A percentile compares a stretch with the other conserved stretches of the same genome.
These are phyloP conservation scores for Charina bottae DNA, from an alignment of 2,113 vertebrate species.

Conservation along the genomic window DNA sequence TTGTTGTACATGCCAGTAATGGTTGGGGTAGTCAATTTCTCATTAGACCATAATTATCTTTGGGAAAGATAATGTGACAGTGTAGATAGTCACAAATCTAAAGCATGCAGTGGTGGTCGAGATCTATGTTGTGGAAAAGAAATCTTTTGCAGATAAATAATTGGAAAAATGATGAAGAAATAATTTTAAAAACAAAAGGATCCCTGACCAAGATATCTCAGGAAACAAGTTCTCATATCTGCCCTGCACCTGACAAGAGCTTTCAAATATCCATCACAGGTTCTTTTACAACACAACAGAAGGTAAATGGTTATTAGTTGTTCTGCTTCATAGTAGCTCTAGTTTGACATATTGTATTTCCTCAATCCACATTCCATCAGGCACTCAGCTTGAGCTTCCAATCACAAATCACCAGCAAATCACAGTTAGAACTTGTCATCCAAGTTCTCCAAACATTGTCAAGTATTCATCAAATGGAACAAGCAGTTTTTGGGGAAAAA, in stretches of 20 bases:
- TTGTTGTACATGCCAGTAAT: background rate
- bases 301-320: background rate
- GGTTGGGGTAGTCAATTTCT: background rate
- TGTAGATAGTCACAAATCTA: background rate
- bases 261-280: background rate
- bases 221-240: background rate
- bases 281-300: background rate
- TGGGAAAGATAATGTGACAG: background rate
- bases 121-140: background rate
- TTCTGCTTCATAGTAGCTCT: background rate
- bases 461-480: conserved; percentile 3
- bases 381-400: background rate
- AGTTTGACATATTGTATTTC: background rate
- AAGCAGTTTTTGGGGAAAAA: background rate
- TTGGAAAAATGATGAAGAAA: background rate
- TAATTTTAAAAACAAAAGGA: background rate
- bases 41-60: background rate
- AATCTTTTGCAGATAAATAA: background rate
- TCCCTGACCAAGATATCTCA: background rate
- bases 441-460: background rate
- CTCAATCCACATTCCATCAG: background rate
- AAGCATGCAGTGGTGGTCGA: background rate
- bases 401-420: background rate
- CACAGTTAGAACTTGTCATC: background rate
- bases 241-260: background rate